Percentiles rank a stretch among this genome's conserved stretches.
Conservation (phyloP, 1,140 invertebrate species). For the Teleopsis dalmanni region DNA sequence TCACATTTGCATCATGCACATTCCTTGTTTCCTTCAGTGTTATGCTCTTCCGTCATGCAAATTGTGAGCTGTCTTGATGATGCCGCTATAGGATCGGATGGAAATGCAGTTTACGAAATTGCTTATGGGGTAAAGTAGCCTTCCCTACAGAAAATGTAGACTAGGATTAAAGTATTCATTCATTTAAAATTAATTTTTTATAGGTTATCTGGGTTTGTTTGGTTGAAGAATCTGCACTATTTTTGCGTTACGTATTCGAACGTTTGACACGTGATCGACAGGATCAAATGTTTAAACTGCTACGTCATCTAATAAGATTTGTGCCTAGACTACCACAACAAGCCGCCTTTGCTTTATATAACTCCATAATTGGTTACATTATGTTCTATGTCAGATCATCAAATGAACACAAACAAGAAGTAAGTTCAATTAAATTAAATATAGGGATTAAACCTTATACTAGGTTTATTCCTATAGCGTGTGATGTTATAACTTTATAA, state of each 20-base stretch:
- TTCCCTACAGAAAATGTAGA: too few species aligned
- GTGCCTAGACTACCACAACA: slow-evolving; percentile 91
- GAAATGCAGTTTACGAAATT: slow-evolving; percentile 82
- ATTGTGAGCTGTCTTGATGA: slow-evolving; percentile 95
- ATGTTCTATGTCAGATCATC: slow-evolving; percentile 98
- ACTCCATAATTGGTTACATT: slow-evolving; percentile 98
- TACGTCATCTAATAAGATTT: slow-evolving; percentile 88
- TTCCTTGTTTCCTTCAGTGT: slow-evolving; percentile 90
- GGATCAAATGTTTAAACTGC: slow-evolving; percentile 89
- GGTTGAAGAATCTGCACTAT: slow-evolving; percentile 95
- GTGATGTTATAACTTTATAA: too few species aligned
- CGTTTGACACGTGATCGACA: slow-evolving; percentile 91
- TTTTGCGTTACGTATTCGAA: slow-evolving; percentile 92
- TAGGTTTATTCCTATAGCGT: background rate
- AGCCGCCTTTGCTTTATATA: slow-evolving; percentile 96
- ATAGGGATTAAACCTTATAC: too few species aligned
- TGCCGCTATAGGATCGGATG: slow-evolving; percentile 89
- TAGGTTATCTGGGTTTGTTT: slow-evolving; percentile 95
- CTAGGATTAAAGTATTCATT: too few species aligned
- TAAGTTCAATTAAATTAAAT: slow-evolving; percentile 12
- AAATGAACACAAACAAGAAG: slow-evolving; percentile 84
- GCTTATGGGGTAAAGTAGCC: slow-evolving; percentile 74
- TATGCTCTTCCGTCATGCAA: slow-evolving; percentile 90
- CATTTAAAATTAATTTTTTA: too few species aligned
- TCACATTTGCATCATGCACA: slow-evolving; percentile 77